Percentiles rank a stretch among this genome's conserved stretches.
phyloP scores from a whole-genome alignment of 2,888 invertebrate genomes.

The Dexiosoma caninum region DNA sequence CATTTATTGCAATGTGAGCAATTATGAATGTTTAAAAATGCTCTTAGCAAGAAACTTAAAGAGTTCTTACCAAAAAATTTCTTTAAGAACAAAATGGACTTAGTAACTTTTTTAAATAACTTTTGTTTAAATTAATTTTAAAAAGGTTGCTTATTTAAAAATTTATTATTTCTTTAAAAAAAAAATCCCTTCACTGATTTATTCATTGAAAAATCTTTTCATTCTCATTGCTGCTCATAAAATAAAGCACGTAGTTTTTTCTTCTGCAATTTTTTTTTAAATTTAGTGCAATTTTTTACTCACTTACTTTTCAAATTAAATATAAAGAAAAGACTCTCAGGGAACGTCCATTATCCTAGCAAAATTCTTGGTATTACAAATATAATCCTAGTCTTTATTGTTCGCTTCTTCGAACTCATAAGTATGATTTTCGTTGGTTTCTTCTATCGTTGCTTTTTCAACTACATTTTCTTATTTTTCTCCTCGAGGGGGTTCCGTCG shows the following conservation, averaged over 20 bases:
- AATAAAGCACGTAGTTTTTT: neutral
- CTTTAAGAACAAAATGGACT: too few species aligned
- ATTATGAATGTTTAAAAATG: too few species aligned
- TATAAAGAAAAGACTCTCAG: neutral
- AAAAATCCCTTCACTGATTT: neutral
- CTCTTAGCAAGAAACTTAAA: too few species aligned
- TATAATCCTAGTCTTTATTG: slow-evolving; percentile 29
- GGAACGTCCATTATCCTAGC: slow-evolving; percentile 12
- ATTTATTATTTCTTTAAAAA: neutral
- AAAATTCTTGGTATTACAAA: slow-evolving; percentile 43
- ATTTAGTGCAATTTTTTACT: neutral
- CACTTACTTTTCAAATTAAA: slow-evolving; percentile 25
- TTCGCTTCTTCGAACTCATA: slow-evolving; percentile 10
- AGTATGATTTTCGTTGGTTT: slow-evolving; percentile 48
- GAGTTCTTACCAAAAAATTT: too few species aligned
- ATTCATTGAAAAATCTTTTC: neutral
- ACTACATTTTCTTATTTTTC: slow-evolving; percentile 46
- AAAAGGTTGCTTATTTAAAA: too few species aligned
- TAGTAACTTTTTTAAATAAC: too few species aligned
- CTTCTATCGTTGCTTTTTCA: slow-evolving; percentile 11
- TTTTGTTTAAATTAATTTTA: too few species aligned
- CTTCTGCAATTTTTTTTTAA: too few species aligned
- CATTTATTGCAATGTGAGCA: too few species aligned
- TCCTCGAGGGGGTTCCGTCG: slow-evolving; percentile 39
- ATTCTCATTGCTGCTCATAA: neutral